A percentile compares a stretch with the other conserved stretches of the same genome.
Conservation (phyloP, 2,888 invertebrate species). For the Hedychridium roseum region DNA sequence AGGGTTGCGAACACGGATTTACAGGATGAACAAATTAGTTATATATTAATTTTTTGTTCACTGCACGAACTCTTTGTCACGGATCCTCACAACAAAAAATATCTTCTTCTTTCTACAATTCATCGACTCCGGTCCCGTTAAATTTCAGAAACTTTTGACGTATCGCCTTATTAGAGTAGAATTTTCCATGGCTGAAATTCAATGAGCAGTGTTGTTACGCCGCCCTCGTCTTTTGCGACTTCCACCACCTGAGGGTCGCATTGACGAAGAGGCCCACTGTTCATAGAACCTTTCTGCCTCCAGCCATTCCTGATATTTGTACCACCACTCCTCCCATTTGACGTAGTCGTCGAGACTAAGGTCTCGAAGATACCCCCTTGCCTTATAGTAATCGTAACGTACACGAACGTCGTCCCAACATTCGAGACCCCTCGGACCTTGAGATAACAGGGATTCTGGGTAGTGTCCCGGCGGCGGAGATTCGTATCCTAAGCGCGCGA, state of each 20-base stretch:
- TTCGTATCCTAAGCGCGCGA: conserved; percentile 67
- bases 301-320: conserved; percentile 90
- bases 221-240: conserved; percentile 57
- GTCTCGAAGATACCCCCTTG: conserved; percentile 84
- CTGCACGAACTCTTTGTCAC: conserved; percentile 22
- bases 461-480: conserved; percentile 77
- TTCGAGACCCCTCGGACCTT: conserved; percentile 76
- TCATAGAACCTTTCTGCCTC: conserved; percentile 82
- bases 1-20: no score
- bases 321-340: conserved; percentile 96
- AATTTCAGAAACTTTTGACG: no score
- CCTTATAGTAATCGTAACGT: conserved; percentile 88
- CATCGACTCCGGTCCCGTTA: no score
- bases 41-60: conserved; percentile 29
- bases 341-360: conserved; percentile 83
- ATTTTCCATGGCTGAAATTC: conserved; percentile 34
- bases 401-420: conserved; percentile 91
- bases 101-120: no score
- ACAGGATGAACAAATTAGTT: background rate
- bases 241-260: conserved; percentile 62
- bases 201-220: conserved; percentile 53
- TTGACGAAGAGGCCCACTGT: conserved; percentile 69
- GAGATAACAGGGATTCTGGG: conserved; percentile 78
- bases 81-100: conserved; percentile 36
- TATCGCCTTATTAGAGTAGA: no score